Evolutionary conservation across 2,113 vertebrate species (phyloP).

Genomic region (Macroglossus sobrinus): DNA sequence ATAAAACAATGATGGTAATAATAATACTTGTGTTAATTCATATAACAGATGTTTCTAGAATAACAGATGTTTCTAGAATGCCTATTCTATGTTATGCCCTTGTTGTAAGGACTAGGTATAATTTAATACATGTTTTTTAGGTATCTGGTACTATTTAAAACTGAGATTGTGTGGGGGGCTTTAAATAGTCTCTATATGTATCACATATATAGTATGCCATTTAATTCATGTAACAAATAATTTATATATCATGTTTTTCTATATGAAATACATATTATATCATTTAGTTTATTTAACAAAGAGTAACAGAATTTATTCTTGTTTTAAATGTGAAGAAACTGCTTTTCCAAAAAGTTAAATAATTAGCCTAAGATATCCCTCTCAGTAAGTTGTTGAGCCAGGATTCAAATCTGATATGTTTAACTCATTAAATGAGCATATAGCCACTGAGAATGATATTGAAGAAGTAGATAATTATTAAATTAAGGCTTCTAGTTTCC

Average conservation of each 20-base stretch:
- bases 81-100: neutral
- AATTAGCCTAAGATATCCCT: neutral
- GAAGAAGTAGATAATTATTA: neutral
- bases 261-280: neutral
- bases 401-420: neutral
- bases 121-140: neutral
- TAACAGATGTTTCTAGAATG: neutral
- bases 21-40: neutral
- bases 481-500: neutral
- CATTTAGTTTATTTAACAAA: neutral
- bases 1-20: neutral
- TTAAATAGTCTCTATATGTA: neutral
- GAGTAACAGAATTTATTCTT: neutral
- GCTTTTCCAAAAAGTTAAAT: neutral
- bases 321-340: neutral
- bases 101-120: neutral
- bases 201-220: neutral
- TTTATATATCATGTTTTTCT: neutral
- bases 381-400: neutral
- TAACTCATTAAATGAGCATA: neutral
- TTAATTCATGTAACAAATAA: neutral
- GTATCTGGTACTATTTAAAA: neutral
- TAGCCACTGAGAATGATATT: neutral
- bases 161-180: neutral
- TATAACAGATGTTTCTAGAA: neutral